Evolutionary conservation across 2,113 vertebrate genomes (phyloP).

Genomic region (Marmota flaviventris): DNA sequence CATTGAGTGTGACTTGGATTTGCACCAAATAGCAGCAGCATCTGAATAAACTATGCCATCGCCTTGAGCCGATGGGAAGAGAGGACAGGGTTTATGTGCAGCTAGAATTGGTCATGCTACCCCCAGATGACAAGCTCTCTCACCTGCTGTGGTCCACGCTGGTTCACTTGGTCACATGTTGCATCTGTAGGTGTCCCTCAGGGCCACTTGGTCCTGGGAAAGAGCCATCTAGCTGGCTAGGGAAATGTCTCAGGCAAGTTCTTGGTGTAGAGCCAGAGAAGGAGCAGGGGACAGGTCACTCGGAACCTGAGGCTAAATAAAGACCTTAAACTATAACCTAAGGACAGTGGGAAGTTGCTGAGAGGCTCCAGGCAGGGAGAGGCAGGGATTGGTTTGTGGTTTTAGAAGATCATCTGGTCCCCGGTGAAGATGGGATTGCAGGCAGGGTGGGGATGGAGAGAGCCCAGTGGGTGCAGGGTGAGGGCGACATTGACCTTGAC

Average conservation of each 20-base stretch:
- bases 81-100: not conserved
- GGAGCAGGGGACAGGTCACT: not conserved
- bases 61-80: not conserved
- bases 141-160: not conserved
- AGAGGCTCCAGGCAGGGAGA: not conserved
- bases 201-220: not conserved
- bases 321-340: not conserved
- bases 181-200: not conserved
- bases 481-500: not conserved
- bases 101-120: not conserved
- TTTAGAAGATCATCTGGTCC: not conserved
- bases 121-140: not conserved
- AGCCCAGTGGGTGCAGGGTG: too few relatives aligned
- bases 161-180: not conserved
- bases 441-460: not conserved
- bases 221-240: not conserved
- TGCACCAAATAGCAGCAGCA: not conserved
- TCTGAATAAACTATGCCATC: constrained; percentile 4
- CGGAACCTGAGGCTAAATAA: not conserved
- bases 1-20: constrained; percentile 14
- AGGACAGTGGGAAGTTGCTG: not conserved
- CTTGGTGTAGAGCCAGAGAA: not conserved
- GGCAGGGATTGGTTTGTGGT: not conserved
- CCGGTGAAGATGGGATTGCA: not conserved
- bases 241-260: not conserved